Evolutionary conservation across 1,140 invertebrate species (phyloP).

Genomic region (Drosophila biarmipes): DNA sequence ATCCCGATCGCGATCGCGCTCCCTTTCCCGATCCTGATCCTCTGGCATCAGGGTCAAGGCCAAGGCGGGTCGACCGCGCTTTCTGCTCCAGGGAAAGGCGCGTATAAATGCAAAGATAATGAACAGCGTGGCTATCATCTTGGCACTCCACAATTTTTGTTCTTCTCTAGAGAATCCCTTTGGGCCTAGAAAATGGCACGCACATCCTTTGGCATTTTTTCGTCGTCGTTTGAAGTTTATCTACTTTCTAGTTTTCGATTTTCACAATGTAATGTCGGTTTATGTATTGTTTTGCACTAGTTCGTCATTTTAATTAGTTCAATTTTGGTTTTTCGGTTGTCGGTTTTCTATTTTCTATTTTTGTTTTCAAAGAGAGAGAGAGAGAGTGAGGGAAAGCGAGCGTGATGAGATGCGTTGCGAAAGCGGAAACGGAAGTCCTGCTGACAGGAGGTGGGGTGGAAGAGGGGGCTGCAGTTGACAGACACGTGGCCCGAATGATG

Average conservation of each 20-base stretch:
- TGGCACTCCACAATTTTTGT: conserved; percentile 4
- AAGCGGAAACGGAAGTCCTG: conserved; percentile 21
- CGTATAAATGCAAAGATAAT: conserved; percentile 84
- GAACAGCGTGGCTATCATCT: conserved; percentile 84
- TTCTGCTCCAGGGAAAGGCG: conserved; percentile 80
- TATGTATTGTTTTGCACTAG: conserved; percentile 7
- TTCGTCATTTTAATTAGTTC: conserved; percentile 31
- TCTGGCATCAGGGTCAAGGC: conserved; percentile 52
- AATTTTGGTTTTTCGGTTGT: conserved; percentile 8
- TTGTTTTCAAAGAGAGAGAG: background rate
- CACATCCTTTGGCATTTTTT: conserved; percentile 14
- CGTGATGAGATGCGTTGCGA: background rate
- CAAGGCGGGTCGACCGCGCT: conserved; percentile 50
- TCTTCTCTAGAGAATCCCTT: conserved; percentile 7
- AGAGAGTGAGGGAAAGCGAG: background rate
- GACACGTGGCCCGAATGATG: conserved; percentile 34
- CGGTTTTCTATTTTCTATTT: background rate
- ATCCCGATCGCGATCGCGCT: conserved; percentile 8
- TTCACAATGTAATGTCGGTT: conserved; percentile 9
- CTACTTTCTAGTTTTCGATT: conserved; percentile 4
- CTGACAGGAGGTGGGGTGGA: conserved; percentile 1
- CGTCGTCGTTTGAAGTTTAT: conserved; percentile 5
- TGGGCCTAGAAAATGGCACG: conserved; percentile 5
- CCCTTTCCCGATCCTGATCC: conserved; percentile 2
- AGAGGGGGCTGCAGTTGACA: conserved; percentile 18